Base-by-base conservation (phyloP, 2,888 invertebrate species). In the Galerucella calmariensis region DNA sequence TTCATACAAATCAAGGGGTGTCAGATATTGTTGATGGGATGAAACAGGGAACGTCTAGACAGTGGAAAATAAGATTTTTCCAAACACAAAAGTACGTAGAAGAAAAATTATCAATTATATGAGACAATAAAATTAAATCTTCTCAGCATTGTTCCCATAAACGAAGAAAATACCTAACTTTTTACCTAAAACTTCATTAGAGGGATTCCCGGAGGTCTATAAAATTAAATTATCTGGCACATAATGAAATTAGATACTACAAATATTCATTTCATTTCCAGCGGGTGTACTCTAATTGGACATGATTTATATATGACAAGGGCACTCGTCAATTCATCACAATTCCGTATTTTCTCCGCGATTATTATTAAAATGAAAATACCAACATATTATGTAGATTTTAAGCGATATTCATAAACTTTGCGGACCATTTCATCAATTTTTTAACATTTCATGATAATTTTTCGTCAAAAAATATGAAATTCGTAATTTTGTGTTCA, bases 201-300 rank as follows among this genome's bases (percentile, higher is more conserved):
- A 16, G 3, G 20, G 16, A 20, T 16, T 56, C 56, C 56, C 16
- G 20, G 2, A 16, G 20, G 56, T 20, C 56, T 56, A 56, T 56
- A 56, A 56, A 56, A 56, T 56, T 56, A 56, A 56, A 56, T 56
- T 56, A 56, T 56, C 56, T 20, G 56, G 16, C 56, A 20, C 56
- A 20, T 16, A 56, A 56, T 56, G 56, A 56, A 56, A 56, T 56
- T 56, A 56, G 56, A 56, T 8, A 56, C 56, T 56, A 16, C 56
- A 56, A 56, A 56, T 56, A 56, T 56, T 56, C n/a, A 56, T 16
- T 20, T 56, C 56, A 56, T 56, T 20, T 56, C 20, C 56, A 16
- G 56, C 20, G 56, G 20, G 20, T 20, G 56, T 56, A 11, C 10
- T 56, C 20, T 56, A 56, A 56, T 56, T 56, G 56, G 56, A 56